A percentile compares a stretch with the other conserved stretches of the same genome.
phyloP scores from a whole-genome alignment of 2,797 vertebrate species.

The Urosaurus nigricauda region DNA sequence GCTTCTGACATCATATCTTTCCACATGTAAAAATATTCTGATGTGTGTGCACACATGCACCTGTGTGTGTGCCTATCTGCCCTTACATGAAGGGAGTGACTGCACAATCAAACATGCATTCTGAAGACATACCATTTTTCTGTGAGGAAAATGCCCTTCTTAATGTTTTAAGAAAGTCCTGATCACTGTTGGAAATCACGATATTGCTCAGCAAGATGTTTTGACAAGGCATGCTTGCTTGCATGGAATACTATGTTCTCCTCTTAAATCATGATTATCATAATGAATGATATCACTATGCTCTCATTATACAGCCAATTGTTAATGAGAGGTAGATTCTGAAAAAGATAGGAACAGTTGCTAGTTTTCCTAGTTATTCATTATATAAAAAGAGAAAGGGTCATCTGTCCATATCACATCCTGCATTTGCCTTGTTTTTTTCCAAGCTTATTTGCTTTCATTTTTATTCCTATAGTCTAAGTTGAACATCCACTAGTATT shows the following conservation, averaged over 20 bases:
- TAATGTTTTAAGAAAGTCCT: background rate
- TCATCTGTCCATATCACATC: background rate
- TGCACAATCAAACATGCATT: background rate
- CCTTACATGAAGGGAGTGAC: too few relatives aligned
- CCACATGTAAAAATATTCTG: background rate
- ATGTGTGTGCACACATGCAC: too few relatives aligned
- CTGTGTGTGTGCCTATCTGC: too few relatives aligned
- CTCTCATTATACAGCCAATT: background rate
- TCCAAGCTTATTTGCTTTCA: background rate
- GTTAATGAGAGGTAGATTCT: accelerated
- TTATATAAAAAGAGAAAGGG: accelerated
- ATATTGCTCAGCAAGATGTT: background rate
- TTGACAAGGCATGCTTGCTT: background rate
- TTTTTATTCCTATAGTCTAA: background rate
- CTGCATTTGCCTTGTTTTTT: accelerated
- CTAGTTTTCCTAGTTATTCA: background rate
- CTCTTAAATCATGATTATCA: background rate
- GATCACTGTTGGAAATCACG: background rate
- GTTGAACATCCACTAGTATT: accelerated
- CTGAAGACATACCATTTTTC: background rate
- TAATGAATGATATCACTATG: background rate
- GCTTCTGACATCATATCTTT: background rate
- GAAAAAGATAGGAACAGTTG: background rate
- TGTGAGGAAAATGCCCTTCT: background rate
- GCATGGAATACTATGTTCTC: background rate